phyloP scores from a whole-genome alignment of 1,140 invertebrate species.

The Papilio machaon region DNA sequence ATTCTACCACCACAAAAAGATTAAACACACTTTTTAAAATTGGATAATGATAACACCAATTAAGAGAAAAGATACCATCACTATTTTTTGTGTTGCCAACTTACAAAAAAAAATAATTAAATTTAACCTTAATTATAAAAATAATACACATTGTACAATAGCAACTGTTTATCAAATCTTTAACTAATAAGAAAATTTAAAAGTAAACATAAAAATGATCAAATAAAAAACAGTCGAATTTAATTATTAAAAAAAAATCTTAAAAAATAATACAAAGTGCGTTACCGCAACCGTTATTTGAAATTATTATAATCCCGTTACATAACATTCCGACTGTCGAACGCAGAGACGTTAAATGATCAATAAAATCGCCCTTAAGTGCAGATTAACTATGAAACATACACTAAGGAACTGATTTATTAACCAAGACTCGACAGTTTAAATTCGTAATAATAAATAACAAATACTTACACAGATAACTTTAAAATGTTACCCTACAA shows the following conservation, averaged over 20 bases:
- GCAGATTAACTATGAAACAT: background rate
- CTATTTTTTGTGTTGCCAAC: constrained; percentile 6
- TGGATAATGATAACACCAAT: background rate
- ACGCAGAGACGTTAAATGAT: background rate
- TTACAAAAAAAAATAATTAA: background rate
- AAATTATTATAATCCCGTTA: background rate
- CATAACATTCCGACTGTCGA: background rate
- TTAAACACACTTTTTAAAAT: background rate
- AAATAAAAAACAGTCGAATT: constrained; percentile 8
- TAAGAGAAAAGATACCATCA: background rate
- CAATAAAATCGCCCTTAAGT: background rate
- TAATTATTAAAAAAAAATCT: background rate
- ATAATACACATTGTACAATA: constrained; percentile 20
- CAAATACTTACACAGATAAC: constrained; percentile 70
- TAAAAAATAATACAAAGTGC: background rate
- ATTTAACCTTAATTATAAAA: constrained; percentile 1
- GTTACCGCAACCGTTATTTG: background rate
- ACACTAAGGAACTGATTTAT: background rate
- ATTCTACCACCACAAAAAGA: constrained; percentile 10
- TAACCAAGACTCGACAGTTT: constrained; percentile 59
- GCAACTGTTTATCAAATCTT: constrained; percentile 28
- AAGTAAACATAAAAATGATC: constrained; percentile 1
- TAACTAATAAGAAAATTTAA: background rate
- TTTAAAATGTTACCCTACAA: constrained; percentile 68
- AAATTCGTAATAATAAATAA: constrained; percentile 77